Evolutionary conservation across 2,797 vertebrate genomes (phyloP).

Genomic region (Coregonus sp.): DNA sequence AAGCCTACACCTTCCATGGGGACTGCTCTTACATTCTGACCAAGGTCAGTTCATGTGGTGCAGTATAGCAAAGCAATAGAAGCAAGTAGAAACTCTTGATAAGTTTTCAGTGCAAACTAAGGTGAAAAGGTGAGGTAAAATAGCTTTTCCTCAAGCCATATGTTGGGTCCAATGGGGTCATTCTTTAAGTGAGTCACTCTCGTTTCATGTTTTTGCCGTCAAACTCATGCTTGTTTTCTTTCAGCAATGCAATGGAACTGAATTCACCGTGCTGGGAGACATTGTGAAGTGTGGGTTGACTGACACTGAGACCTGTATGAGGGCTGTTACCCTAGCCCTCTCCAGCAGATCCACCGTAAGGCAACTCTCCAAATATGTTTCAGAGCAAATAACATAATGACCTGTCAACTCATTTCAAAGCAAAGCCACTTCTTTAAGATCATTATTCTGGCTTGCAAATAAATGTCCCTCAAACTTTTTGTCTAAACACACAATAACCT

Average conservation of each 20-base stretch:
- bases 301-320: constrained; percentile 79
- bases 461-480: not conserved
- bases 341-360: constrained; percentile 53
- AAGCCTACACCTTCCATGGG: constrained; percentile 82
- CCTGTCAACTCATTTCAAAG: not conserved
- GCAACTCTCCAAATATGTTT: not conserved
- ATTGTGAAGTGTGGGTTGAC: constrained; percentile 76
- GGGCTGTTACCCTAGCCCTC: constrained; percentile 68
- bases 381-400: not conserved
- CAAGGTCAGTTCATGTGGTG: constrained; percentile 64
- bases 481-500: not conserved
- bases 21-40: constrained; percentile 83
- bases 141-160: too few relatives aligned
- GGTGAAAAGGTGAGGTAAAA: not conserved
- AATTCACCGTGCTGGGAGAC: constrained; percentile 78
- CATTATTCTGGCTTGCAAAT: not conserved
- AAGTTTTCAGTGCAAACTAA: not conserved
- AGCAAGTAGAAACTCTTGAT: not conserved
- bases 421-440: too few relatives aligned
- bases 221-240: constrained; percentile 9
- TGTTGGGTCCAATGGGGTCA: too few relatives aligned
- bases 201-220: too few relatives aligned
- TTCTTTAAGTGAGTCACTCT: too few relatives aligned
- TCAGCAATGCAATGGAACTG: constrained; percentile 55
- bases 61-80: not conserved